Evolutionary conservation across 1,140 invertebrate genomes (phyloP).

Genomic region (Ganaspis sp.): DNA sequence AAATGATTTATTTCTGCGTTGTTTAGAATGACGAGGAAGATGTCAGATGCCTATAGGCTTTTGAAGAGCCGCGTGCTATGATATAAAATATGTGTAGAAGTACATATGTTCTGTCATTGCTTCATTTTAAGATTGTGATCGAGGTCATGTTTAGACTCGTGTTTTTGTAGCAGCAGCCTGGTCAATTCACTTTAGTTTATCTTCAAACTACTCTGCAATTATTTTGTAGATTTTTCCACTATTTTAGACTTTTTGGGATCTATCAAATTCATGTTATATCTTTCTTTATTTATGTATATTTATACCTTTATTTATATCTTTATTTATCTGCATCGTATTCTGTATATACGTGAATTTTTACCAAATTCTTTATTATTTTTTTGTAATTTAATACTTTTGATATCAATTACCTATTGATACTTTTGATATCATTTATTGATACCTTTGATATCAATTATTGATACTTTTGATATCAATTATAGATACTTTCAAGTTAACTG

Average conservation of each 20-base stretch:
- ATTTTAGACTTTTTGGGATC: background rate
- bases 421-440: too few relatives aligned
- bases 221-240: background rate
- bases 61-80: slow-evolving; percentile 13
- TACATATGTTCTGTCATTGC: slow-evolving; percentile 21
- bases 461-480: too few relatives aligned
- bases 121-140: slow-evolving; percentile 28
- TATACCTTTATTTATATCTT: too few relatives aligned
- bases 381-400: too few relatives aligned
- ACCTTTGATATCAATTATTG: too few relatives aligned
- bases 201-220: background rate
- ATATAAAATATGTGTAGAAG: slow-evolving; percentile 24
- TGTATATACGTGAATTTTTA: too few relatives aligned
- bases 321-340: too few relatives aligned
- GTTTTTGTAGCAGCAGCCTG: background rate
- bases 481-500: too few relatives aligned
- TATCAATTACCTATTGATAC: too few relatives aligned
- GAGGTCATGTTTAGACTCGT: slow-evolving; percentile 28
- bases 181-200: slow-evolving; percentile 10
- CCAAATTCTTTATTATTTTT: too few relatives aligned
- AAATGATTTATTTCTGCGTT: background rate
- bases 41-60: background rate
- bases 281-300: too few relatives aligned
- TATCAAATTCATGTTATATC: too few relatives aligned
- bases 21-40: background rate